Evolutionary conservation across 2,888 invertebrate species (phyloP), one percentile per base, ranked within the genome.

Genomic region (Drosophila neotestacea): DNA sequence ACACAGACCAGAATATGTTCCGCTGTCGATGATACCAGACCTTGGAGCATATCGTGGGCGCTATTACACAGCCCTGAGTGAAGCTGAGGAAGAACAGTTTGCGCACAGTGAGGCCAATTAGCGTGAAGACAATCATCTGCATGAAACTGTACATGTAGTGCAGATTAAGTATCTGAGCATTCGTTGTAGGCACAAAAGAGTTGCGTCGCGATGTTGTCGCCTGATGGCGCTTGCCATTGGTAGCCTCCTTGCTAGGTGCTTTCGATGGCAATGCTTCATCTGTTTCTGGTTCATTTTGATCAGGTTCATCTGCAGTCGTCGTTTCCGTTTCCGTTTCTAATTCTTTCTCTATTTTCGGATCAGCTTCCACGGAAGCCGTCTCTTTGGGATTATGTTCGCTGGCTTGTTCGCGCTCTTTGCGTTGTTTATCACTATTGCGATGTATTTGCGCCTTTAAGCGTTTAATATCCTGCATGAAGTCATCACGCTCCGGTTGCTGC

Each of bases 41-140:
- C 86, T 93, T 93, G 74, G 94, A 93, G 68, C 95, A 94, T 16
- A 96, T 91, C 2, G 97, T 91, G 0, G 96, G 95, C 0, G 95
- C 94, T 2, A 96, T 93, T 1, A 97, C 93, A 90, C 92, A 92
- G 81, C 92, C 92, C 78, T 90, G 91, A 46, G 92, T 92, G 61
- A 90, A 92, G 70, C 92, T 89, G 10, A 92, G 81, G 74, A 92
- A 92, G 79, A 92, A 92, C 34, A 92, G 78, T 72, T 92, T 92
- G 60, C 88, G 91, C 44, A 92, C 85, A 58, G 85, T 80, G 22
- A 92, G 84, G 3, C 92, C 92, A 39, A 92, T 79, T 4, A 91
- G 58, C 0, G 89, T 84, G 91, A 95, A 97, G 39, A 95, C 95
- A 38, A 93, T 92, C 92, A 95, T 93, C 90, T 97, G 97, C 9